These are phyloP conservation scores for Pachypanchax playfairii DNA, from an alignment of 2,113 vertebrate species.

Conservation along the genomic window DNA sequence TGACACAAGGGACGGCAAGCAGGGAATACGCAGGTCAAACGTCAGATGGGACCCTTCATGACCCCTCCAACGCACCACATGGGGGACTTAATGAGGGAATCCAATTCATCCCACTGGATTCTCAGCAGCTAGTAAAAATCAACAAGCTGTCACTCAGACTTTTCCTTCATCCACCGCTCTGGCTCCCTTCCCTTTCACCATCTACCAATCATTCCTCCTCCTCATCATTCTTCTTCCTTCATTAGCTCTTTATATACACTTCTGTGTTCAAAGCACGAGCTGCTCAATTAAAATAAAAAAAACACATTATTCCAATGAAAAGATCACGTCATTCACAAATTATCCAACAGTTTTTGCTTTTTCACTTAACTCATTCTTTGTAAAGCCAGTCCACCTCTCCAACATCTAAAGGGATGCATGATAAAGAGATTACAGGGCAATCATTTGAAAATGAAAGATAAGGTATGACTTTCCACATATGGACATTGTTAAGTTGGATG, in stretches of 20 bases:
- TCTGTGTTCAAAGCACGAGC: not conserved
- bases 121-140: conserved; percentile 57
- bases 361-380: not conserved
- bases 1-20: conserved; percentile 20
- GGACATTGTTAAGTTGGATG: conserved; percentile 42
- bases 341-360: not conserved
- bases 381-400: not conserved
- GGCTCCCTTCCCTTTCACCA: not conserved
- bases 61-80: conserved; percentile 48
- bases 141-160: conserved; percentile 58
- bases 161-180: conserved; percentile 3
- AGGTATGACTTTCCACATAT: conserved; percentile 33
- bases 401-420: not conserved
- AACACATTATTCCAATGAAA: not conserved
- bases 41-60: conserved; percentile 37
- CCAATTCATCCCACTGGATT: conserved; percentile 40
- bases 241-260: not conserved
- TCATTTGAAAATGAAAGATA: conserved; percentile 32
- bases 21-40: conserved; percentile 44
- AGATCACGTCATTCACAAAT: not conserved
- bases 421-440: conserved; percentile 22
- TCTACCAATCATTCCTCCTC: no score
- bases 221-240: not conserved
- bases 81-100: conserved; percentile 49
- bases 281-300: not conserved